Base-by-base conservation (phyloP, 2,113 vertebrate species). In the Mola mola region DNA sequence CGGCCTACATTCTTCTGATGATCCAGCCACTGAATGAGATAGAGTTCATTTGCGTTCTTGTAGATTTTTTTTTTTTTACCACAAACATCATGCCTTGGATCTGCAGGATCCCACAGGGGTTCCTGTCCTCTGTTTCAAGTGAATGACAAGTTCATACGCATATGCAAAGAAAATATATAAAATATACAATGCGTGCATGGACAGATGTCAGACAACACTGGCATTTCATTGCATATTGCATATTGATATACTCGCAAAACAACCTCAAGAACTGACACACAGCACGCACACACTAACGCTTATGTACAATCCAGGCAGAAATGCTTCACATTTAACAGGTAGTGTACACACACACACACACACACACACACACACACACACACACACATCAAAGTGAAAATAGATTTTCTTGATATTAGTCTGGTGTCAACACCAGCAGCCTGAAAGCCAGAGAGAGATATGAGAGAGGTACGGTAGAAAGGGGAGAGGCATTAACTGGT, bases 351-450 rank as follows among this genome's bases (percentile, higher is more conserved):
- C n/a, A n/a, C n/a, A n/a, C n/a, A n/a, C n/a, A n/a, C n/a, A n/a
- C n/a, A n/a, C 12, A 43, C n/a, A 16, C 31, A 36, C 10, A 4
- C 15, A 60, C 38, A 19, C 33, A 38, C 16, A 42, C 26, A 33
- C 19, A 42, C 13, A 55, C 48, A 74, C 62, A 69, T 66, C 56
- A 75, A 66, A 71, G 72, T 67, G 56, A 70, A 66, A 82, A 71
- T 53, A 53, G 43, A 60, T 65, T 64, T 82, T 82, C 58, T 69
- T 77, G 36, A 37, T 68, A 69, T 59, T 66, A 59, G 31, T 41
- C 47, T 26, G 58, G 42, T 72, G 59, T 71, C 36, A 53, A 42
- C 0, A 8, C 37, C 49, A 48, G 40, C 17, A 60, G 46, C 26
- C 65, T 57, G 62, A 59, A 64, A 66, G 33, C 40, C 41, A 31